A percentile compares a stretch with the other conserved stretches of the same genome.
Evolutionary conservation across 2,797 vertebrate species (phyloP).

Genomic region (Neosilurus hyrtlii): DNA sequence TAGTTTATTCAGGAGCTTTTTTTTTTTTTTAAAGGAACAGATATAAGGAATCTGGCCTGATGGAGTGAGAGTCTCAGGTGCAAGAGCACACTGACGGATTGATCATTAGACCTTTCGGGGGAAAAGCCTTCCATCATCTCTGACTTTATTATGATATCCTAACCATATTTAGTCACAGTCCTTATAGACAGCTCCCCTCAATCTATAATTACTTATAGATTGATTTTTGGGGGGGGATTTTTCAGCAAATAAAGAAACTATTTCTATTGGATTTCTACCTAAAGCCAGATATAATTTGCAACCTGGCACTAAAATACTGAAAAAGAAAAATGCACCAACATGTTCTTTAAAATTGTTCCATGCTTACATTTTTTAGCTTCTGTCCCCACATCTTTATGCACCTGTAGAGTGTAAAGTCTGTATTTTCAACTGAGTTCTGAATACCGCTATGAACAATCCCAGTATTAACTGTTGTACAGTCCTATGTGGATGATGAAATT

Average conservation of each 20-base stretch:
- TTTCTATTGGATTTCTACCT: neutral
- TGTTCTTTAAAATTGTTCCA: no score
- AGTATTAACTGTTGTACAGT: neutral
- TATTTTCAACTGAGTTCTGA: neutral
- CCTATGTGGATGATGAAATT: no score
- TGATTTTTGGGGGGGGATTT: neutral
- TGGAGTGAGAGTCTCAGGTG: constrained; percentile 1
- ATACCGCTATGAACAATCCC: neutral
- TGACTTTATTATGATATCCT: neutral
- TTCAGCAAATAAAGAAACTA: neutral
- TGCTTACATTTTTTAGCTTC: neutral
- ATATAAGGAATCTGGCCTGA: neutral
- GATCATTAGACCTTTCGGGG: constrained; percentile 29
- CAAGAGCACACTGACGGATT: constrained; percentile 30
- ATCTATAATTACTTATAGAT: neutral
- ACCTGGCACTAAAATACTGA: neutral
- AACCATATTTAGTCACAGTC: neutral
- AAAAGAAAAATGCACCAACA: neutral
- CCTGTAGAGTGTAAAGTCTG: neutral
- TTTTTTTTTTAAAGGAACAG: no score
- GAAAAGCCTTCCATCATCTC: neutral
- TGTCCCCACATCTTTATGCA: neutral
- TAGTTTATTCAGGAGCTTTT: neutral
- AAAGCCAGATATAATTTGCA: neutral
- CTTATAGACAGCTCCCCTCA: neutral